Conservation (phyloP, 2,797 vertebrate species). For the Odontamblyopus lacepedii region DNA sequence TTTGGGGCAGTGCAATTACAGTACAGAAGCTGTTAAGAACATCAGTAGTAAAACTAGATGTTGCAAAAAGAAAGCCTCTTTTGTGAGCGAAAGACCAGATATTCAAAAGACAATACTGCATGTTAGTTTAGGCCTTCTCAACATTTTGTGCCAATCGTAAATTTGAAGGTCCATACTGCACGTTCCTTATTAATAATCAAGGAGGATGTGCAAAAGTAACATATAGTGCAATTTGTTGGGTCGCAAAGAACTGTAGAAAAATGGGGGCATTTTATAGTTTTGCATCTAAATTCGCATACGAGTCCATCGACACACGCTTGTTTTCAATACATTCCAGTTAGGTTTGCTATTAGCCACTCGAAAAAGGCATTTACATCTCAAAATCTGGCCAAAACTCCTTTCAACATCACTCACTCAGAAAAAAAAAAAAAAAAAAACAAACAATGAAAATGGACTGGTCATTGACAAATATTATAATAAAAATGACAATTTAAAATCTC, state of each 20-base stretch:
- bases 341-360: conserved; percentile 21
- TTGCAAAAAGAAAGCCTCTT: conserved; percentile 27
- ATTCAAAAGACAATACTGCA: conserved; percentile 33
- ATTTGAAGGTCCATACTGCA: conserved; percentile 14
- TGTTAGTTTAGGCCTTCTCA: conserved; percentile 11
- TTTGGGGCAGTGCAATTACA: conserved; percentile 63
- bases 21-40: conserved; percentile 38
- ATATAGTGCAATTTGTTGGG: conserved; percentile 17
- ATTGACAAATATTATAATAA: conserved; percentile 2
- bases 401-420: neutral
- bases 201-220: conserved; percentile 10
- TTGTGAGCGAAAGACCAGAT: conserved; percentile 12
- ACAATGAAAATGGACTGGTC: neutral
- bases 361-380: neutral
- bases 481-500: neutral
- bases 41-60: conserved; percentile 43
- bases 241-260: conserved; percentile 6
- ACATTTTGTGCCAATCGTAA: conserved; percentile 7
- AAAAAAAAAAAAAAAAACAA: neutral
- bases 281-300: neutral
- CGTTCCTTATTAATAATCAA: conserved; percentile 19
- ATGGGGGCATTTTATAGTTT: neutral
- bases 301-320: neutral
- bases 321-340: conserved; percentile 24
- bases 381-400: neutral